Evolutionary conservation across 2,113 vertebrate genomes (phyloP), one percentile per base, ranked within the genome.

Genomic region (Rhabdomys dilectus): DNA sequence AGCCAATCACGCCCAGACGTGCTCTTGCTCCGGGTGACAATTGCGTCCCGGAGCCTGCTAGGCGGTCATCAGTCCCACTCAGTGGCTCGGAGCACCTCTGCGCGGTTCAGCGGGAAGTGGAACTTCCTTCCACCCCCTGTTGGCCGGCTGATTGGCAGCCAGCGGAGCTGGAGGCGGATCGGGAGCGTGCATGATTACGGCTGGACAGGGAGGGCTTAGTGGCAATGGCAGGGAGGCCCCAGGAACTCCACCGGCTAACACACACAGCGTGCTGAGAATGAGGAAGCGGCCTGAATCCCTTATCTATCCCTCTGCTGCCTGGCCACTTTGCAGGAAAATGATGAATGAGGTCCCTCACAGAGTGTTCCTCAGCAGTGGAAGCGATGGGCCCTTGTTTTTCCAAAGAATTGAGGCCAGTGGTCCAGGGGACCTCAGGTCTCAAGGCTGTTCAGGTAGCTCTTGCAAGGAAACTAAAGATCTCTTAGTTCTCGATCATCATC

Each of bases 141-240:
- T 10, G 97, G 87, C 45, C 0, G 0, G 68, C 96, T 98, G 98
- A 98, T 98, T 98, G 97, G 97, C 97, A 97, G 97, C 94, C 93
- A 91, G 89, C 89, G 7, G 76, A 48, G 76, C 87, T 62, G 78
- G 78, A 76, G 89, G 6, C 80, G 58, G 26, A 56, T n/a, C 15
- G 29, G 3, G 1, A 1, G 24, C 16, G 85, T 91, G 97, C 95
- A 88, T 94, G 97, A 92, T 93, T 82, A 94, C 93, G 22, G 81
- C 92, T 34, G 91, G 94, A 93, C 72, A 45, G 89, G 94, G 53
- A 66, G 78, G 62, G 84, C 87, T 78, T 72, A 70, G 88, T 1
- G 39, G 42, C 5, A 34, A 48, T 11, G 36, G 56, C 58, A 5
- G n/a, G 22, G 5, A 73, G 70, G 56, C 36, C 36, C 66, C 31